Base-by-base conservation (phyloP, 2,113 vertebrate genomes). In the Gambusia holbrooki region DNA sequence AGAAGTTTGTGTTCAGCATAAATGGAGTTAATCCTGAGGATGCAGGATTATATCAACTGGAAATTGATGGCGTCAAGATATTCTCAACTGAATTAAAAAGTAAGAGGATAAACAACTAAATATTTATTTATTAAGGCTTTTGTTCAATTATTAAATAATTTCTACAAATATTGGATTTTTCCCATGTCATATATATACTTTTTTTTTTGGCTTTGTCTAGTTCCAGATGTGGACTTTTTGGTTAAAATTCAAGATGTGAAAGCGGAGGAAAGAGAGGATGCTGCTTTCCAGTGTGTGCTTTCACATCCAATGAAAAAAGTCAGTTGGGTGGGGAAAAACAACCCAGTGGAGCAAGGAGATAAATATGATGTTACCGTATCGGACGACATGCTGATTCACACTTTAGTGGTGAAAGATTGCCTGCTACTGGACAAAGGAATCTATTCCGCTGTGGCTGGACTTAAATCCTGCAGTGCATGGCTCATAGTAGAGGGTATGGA, bases 21-120 rank as follows among this genome's bases (percentile, higher is more conserved):
- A 94, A 91, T 0, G 94, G 96, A 6, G 87, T 97, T 73, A 77
- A 74, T 61, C 93, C 93, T 0, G 95, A 97, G 30, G 97, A 98
- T 25, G 95, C 96, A 1, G 97, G 96, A 14, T 4, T 97, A 12
- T 98, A 97, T 82, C 95, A 96, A 87, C 92, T 98, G 74, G 93
- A 91, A 82, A 93, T 97, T 76, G 96, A 96, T 73, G 95, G 95
- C 0, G 82, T 94, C 0, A 95, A 94, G 33, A 69, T 98, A 66
- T 98, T 97, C 93, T 96, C 96, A 19, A 97, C 97, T 1, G 96
- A 96, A 8, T 89, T 94, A 35, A 93, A 94, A 58, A 71, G 97
- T 98, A 90, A 76, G 89, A 13, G 5, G 9, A 60, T 15, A 42
- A 42, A 29, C 19, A 22, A 17, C 27, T 30, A 25, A 35, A 11